Evolutionary conservation across 2,113 vertebrate species (phyloP).

Genomic region (Vicugna pacos): DNA sequence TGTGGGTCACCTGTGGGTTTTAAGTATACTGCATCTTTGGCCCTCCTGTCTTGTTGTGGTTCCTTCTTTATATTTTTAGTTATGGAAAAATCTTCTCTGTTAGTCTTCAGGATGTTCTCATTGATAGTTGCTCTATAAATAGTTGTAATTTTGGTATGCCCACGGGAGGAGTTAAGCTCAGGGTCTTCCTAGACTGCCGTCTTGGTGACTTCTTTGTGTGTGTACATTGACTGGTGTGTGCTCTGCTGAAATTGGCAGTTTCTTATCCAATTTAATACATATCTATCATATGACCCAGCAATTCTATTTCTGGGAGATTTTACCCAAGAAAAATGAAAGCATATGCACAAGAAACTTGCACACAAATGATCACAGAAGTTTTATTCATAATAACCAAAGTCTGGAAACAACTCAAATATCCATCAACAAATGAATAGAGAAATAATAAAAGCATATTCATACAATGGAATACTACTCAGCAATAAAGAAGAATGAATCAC

Average conservation of each 20-base stretch:
- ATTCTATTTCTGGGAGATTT: background rate
- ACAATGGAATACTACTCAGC: background rate
- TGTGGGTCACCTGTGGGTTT: too few relatives aligned
- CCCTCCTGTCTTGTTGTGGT: too few relatives aligned
- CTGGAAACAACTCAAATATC: background rate
- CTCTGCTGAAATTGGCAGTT: background rate
- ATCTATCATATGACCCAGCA: background rate
- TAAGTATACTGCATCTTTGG: accelerated
- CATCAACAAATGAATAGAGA: background rate
- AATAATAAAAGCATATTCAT: background rate
- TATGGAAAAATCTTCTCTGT: too few relatives aligned
- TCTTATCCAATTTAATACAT: background rate
- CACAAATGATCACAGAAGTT: background rate
- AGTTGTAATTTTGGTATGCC: background rate
- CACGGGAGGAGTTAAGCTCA: background rate
- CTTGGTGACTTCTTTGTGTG: background rate
- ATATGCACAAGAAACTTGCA: background rate
- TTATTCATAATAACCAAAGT: background rate
- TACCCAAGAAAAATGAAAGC: background rate
- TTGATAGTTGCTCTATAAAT: background rate
- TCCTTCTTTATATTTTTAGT: too few relatives aligned
- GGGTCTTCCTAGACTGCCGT: background rate
- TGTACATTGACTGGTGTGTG: background rate
- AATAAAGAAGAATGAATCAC: background rate
- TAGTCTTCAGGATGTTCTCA: background rate